Conservation (phyloP, 2,888 invertebrate species). For the Melinopterus prodromus region DNA sequence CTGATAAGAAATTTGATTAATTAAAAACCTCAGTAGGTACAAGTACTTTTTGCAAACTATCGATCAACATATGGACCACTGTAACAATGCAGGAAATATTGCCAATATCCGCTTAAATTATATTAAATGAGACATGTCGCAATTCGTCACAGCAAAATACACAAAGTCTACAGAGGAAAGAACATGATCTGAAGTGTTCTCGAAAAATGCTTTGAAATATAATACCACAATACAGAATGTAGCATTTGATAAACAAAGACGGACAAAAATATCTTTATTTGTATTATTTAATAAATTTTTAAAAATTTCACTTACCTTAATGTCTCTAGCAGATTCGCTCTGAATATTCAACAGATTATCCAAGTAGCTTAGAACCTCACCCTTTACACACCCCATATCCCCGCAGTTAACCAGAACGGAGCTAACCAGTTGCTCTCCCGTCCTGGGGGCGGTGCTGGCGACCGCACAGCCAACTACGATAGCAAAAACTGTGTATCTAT, state of each 20-base stretch:
- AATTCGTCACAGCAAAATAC: neutral
- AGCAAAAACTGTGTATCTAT: slow-evolving; percentile 61
- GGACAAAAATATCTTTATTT: neutral
- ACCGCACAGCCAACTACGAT: slow-evolving; percentile 63
- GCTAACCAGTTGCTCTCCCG: slow-evolving; percentile 75
- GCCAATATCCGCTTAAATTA: neutral
- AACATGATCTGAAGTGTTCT: too few species aligned
- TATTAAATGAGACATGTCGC: neutral
- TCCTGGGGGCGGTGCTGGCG: slow-evolving; percentile 57
- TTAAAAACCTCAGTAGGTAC: neutral
- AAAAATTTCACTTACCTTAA: slow-evolving; percentile 50
- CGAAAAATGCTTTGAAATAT: neutral
- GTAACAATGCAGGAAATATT: neutral
- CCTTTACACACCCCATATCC: slow-evolving; percentile 77
- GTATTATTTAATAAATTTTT: neutral
- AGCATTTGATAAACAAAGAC: too few species aligned
- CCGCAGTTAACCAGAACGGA: slow-evolving; percentile 78
- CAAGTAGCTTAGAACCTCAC: slow-evolving; percentile 78
- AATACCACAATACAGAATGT: too few species aligned
- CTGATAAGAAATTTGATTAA: neutral
- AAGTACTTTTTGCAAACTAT: neutral
- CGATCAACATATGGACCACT: neutral
- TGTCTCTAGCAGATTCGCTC: slow-evolving; percentile 68
- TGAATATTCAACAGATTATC: slow-evolving; percentile 73
- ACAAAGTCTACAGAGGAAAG: too few species aligned